Conservation (phyloP, 2,113 vertebrate species). For the Platysteira castanea region DNA sequence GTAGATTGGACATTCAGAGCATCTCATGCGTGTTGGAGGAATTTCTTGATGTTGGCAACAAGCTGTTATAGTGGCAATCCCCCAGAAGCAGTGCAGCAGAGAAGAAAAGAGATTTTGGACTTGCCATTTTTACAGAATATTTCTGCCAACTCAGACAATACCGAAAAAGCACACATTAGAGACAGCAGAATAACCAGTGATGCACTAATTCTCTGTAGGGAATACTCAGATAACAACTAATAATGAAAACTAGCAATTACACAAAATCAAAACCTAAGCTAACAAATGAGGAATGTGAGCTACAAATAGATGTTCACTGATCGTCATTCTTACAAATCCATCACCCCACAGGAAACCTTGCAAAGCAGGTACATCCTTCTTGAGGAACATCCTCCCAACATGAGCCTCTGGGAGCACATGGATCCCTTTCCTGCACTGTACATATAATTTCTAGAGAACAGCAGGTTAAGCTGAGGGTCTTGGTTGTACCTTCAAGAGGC, state of each 20-base stretch:
- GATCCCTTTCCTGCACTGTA: neutral
- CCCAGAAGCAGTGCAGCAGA: neutral
- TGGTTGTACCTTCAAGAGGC: neutral
- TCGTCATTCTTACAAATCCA: neutral
- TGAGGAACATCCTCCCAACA: too few species aligned
- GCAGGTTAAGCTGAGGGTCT: neutral
- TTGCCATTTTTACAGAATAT: neutral
- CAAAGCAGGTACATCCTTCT: neutral
- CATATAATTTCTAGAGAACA: neutral
- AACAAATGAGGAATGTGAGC: neutral
- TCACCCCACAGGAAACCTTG: neutral
- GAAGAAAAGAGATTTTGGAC: neutral
- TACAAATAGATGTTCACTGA: neutral
- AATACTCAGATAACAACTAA: neutral
- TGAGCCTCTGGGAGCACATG: neutral
- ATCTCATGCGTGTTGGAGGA: neutral
- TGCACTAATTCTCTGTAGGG: neutral
- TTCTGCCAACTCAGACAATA: neutral
- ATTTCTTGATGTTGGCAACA: neutral
- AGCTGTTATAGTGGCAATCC: neutral
- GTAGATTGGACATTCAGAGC: neutral
- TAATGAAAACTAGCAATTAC: neutral
- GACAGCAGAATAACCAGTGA: neutral
- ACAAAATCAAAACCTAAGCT: neutral
- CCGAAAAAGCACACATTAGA: neutral